Conservation (phyloP, 2,888 invertebrate species). For the Pocota personata region DNA sequence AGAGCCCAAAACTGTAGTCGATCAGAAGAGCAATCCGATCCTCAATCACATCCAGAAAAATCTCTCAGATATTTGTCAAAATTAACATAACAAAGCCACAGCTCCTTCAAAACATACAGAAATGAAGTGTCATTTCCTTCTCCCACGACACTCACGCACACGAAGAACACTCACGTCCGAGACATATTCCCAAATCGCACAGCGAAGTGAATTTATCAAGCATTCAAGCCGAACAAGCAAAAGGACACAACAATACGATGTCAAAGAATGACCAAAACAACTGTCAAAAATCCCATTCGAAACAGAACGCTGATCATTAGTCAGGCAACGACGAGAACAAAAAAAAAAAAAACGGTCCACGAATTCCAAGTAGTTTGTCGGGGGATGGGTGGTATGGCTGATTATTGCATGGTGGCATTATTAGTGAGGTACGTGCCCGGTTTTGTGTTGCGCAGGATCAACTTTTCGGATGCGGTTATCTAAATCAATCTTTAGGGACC, state of each 20-base stretch:
- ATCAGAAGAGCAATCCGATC: constrained; percentile 22
- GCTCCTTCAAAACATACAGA: constrained; percentile 12
- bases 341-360: constrained; percentile 23
- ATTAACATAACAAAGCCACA: constrained; percentile 68
- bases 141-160: constrained; percentile 37
- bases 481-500: constrained; percentile 72
- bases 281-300: constrained; percentile 70
- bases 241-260: constrained; percentile 71
- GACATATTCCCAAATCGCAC: constrained; percentile 56
- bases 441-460: constrained; percentile 73
- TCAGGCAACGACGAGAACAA: constrained; percentile 40
- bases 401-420: constrained; percentile 73
- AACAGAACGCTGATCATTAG: constrained; percentile 70
- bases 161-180: background rate
- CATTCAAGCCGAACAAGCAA: constrained; percentile 22
- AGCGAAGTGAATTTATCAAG: constrained; percentile 65
- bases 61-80: constrained; percentile 68
- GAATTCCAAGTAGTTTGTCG: constrained; percentile 60
- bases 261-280: constrained; percentile 72
- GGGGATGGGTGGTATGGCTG: constrained; percentile 45
- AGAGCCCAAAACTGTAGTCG: constrained; percentile 44
- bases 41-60: constrained; percentile 33
- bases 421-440: constrained; percentile 73
- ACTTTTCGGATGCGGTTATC: constrained; percentile 73
- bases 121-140: constrained; percentile 50